Percentiles rank a stretch among this genome's conserved stretches.
These are phyloP conservation scores for Protodeltote pygarga DNA, from an alignment of 2,888 invertebrate species.

Conservation along the genomic window DNA sequence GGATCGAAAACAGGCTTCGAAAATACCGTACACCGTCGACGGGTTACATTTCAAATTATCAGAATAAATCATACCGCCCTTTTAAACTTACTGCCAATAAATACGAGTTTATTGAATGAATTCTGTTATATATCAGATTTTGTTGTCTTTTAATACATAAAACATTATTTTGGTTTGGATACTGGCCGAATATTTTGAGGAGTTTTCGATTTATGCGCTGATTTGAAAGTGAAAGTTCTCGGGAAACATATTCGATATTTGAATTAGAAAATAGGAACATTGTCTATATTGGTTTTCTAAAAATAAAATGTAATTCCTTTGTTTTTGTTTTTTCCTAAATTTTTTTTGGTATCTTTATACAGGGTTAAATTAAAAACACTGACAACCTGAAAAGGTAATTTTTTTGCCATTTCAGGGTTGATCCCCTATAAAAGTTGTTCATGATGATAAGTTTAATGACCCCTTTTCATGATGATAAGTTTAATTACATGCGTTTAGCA, in stretches of 20 bases:
- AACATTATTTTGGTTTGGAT: slow-evolving; percentile 37
- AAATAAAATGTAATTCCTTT: too few relatives aligned
- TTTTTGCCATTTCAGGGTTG: too few relatives aligned
- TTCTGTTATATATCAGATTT: slow-evolving; percentile 27
- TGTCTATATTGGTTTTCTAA: too few relatives aligned
- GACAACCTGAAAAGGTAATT: too few relatives aligned
- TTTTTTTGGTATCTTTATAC: too few relatives aligned
- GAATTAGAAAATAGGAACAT: not conserved
- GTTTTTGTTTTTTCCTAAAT: too few relatives aligned
- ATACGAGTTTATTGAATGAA: slow-evolving; percentile 48
- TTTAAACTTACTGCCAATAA: slow-evolving; percentile 41
- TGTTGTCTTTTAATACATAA: slow-evolving; percentile 43
- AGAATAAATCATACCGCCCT: slow-evolving; percentile 33
- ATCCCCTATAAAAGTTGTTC: too few relatives aligned
- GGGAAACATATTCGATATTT: not conserved
- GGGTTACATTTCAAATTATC: slow-evolving; percentile 18
- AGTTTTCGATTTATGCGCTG: slow-evolving; percentile 22
- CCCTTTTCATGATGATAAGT: too few relatives aligned
- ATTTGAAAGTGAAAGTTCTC: slow-evolving; percentile 31
- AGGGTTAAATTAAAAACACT: too few relatives aligned
- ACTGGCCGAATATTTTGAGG: slow-evolving; percentile 25
- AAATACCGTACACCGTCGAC: slow-evolving; percentile 4
- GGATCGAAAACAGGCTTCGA: slow-evolving; percentile 1
- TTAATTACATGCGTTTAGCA: too few relatives aligned
- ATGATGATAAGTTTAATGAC: too few relatives aligned